These are phyloP conservation scores for Poeciliopsis turrubarensis DNA, from an alignment of 2,113 vertebrate species.

Conservation along the genomic window DNA sequence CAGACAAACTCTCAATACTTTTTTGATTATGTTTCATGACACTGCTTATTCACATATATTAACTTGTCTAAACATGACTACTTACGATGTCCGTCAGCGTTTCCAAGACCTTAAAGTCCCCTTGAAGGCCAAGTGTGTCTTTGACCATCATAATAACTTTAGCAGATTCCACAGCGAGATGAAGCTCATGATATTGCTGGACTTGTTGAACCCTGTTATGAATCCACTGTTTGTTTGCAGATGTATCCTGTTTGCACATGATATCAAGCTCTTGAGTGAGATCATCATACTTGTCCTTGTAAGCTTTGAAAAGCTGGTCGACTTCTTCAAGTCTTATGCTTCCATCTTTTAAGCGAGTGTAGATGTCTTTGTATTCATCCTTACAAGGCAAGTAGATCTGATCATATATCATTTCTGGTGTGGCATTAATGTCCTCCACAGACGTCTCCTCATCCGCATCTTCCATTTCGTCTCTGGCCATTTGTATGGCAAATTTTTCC, in stretches of 20 bases:
- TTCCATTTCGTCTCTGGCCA: fast-evolving
- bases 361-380: conserved; percentile 65
- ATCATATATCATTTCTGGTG: conserved; percentile 43
- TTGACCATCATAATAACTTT: conserved; percentile 82
- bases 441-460: neutral
- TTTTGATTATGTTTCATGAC: neutral
- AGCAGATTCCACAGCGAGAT: conserved; percentile 83
- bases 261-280: conserved; percentile 75
- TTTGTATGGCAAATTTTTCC: conserved; percentile 67
- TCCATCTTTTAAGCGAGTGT: conserved; percentile 77
- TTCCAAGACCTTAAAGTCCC: conserved; percentile 85
- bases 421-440: neutral
- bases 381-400: conserved; percentile 76
- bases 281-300: conserved; percentile 73
- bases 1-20: neutral
- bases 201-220: conserved; percentile 83
- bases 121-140: conserved; percentile 81
- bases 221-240: conserved; percentile 78
- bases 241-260: conserved; percentile 71
- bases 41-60: neutral
- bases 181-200: conserved; percentile 88
- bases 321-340: conserved; percentile 81
- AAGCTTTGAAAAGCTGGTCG: conserved; percentile 79
- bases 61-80: conserved; percentile 30
- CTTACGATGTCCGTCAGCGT: conserved; percentile 84